These are phyloP conservation scores for Ctenicera cuprea DNA, from an alignment of 2,888 invertebrate species.

Conservation along the genomic window DNA sequence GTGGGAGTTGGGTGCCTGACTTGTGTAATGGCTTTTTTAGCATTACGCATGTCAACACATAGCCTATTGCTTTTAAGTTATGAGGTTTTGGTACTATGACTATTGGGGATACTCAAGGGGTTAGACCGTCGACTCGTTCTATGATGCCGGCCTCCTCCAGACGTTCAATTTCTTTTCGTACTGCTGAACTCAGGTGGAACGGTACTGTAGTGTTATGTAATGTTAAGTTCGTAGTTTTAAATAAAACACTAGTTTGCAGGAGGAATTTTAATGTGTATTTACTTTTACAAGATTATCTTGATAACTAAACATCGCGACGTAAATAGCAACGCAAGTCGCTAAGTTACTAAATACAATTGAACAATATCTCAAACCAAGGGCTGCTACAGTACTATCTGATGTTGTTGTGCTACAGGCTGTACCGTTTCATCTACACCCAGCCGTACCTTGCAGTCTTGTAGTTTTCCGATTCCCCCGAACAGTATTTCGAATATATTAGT, in stretches of 20 bases:
- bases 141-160: constrained; percentile 11
- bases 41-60: not conserved
- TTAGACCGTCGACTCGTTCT: constrained; percentile 2
- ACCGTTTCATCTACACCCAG: not conserved
- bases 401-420: not conserved
- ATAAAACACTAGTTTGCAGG: too few relatives aligned
- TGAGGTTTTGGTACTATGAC: constrained; percentile 7
- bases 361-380: too few relatives aligned
- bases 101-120: constrained; percentile 6
- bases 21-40: not conserved
- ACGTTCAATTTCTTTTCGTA: constrained; percentile 3
- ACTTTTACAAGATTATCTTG: too few relatives aligned
- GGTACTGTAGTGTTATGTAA: too few relatives aligned
- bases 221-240: too few relatives aligned
- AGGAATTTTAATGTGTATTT: too few relatives aligned
- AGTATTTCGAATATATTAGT: not conserved
- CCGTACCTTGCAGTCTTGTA: not conserved
- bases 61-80: constrained; percentile 1
- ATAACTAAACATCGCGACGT: too few relatives aligned
- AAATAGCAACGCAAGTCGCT: too few relatives aligned
- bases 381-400: too few relatives aligned
- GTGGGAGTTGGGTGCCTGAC: not conserved
- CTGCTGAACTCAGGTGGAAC: not conserved
- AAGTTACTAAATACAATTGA: too few relatives aligned
- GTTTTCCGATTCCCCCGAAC: not conserved